Evolutionary conservation across 2,888 invertebrate genomes (phyloP).

Genomic region (Lottia gigantea): DNA sequence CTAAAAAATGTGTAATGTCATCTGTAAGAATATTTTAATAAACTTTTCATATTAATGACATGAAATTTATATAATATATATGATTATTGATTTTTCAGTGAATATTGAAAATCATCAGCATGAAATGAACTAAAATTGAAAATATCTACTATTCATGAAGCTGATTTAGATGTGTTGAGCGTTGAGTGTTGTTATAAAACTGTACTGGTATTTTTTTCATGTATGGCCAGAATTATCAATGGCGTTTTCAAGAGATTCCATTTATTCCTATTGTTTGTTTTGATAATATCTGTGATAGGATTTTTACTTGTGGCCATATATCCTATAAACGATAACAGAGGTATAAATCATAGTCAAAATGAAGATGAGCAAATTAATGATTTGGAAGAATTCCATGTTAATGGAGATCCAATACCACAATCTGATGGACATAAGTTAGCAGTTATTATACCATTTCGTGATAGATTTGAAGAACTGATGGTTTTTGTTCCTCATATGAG

Average conservation of each 20-base stretch:
- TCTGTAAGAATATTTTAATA: no score
- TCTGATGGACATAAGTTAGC: slow-evolving; percentile 74
- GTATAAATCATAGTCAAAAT: slow-evolving; percentile 1
- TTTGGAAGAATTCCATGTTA: background rate
- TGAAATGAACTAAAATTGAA: no score
- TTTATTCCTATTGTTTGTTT: slow-evolving; percentile 21
- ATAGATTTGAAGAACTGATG: slow-evolving; percentile 94
- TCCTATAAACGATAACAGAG: slow-evolving; percentile 23
- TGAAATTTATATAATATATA: no score
- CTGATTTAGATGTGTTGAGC: no score
- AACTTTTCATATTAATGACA: no score
- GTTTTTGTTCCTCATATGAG: slow-evolving; percentile 92
- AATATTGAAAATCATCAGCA: no score
- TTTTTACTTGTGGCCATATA: slow-evolving; percentile 23
- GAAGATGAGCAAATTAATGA: background rate
- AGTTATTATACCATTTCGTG: slow-evolving; percentile 92
- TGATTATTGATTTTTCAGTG: no score
- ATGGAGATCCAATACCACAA: background rate
- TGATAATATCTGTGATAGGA: slow-evolving; percentile 15
- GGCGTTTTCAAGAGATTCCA: slow-evolving; percentile 8
- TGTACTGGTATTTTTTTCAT: slow-evolving; percentile 13
- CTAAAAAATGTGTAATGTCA: no score
- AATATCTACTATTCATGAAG: no score
- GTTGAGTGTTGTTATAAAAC: no score
- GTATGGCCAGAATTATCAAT: slow-evolving; percentile 25